Base-by-base conservation (phyloP, 2,113 vertebrate species). In the Paramisgurnus dabryanus region DNA sequence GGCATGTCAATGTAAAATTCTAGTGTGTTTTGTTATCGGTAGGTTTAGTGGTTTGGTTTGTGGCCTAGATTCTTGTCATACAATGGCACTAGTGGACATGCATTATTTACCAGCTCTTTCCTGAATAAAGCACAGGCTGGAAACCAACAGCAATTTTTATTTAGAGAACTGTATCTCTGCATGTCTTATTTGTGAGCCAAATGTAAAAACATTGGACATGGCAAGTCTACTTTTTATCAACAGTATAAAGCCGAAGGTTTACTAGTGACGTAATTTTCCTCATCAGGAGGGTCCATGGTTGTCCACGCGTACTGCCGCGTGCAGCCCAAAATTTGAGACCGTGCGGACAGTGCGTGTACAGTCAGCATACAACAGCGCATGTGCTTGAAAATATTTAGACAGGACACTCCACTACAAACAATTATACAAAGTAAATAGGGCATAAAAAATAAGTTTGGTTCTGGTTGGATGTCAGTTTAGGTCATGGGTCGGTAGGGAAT, bases 91-190 rank as follows among this genome's bases (percentile, higher is more conserved):
- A 80, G 89, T 87, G 86, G 84, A 85, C 88, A 90, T 93, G 85
- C 91, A 93, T 92, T 88, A 91, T 93, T 92, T 84, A 93, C 74
- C 77, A 82, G 34, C n/a, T 83, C 83, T 83, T 80, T 82, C 87
- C 72, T 68, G 12, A 83, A 83, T 74, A 75, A 88, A 72, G 85
- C 86, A 45, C 81, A 8, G 7, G 73, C 64, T 60, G 61, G 67
- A 80, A 77, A 76, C 82, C 22, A 71, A 64, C 84, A 45, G 50
- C 47, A 41, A 80, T 72, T 83, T 68, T 64, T 88, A 87, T 88
- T 86, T 85, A 84, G 80, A 82, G 85, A 89, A 83, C 82, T 79
- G 76, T 67, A 39, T 84, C 73, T 78, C 34, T 70, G 27, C 34
- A 85, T 91, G 68, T 89, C 69, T 91, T 89, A 90, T 92, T 53